phyloP scores from a whole-genome alignment of 2,888 invertebrate genomes.

The Hirudinaria manillensis region DNA sequence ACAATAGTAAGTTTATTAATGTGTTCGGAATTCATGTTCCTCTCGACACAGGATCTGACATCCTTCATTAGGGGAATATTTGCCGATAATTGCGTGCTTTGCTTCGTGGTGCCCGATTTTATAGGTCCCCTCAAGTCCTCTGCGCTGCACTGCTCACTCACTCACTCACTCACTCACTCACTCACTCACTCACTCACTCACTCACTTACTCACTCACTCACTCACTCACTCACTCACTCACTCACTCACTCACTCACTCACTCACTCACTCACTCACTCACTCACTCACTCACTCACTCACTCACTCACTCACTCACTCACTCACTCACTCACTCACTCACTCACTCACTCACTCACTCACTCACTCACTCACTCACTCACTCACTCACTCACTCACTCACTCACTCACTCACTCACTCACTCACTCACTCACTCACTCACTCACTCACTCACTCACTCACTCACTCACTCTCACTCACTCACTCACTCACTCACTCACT shows the following conservation, averaged over 20 bases:
- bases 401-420: conserved; percentile 12
- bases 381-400: conserved; percentile 11
- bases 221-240: conserved; percentile 15
- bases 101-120: too few relatives aligned
- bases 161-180: conserved; percentile 8
- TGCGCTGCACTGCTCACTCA: not conserved
- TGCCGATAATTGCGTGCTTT: too few relatives aligned
- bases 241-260: conserved; percentile 16
- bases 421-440: conserved; percentile 16
- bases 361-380: conserved; percentile 13
- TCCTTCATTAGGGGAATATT: too few relatives aligned
- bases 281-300: not conserved
- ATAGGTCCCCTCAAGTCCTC: too few relatives aligned
- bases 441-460: conserved; percentile 1
- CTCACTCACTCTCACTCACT: not conserved
- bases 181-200: conserved; percentile 20
- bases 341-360: conserved; percentile 18
- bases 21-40: too few relatives aligned
- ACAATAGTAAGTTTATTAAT: too few relatives aligned
- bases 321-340: conserved; percentile 16
- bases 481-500: conserved; percentile 13
- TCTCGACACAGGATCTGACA: too few relatives aligned
- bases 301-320: conserved; percentile 16
- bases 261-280: not conserved
- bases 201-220: not conserved